phyloP scores from a whole-genome alignment of 2,797 vertebrate genomes.

The Columba guinea region DNA sequence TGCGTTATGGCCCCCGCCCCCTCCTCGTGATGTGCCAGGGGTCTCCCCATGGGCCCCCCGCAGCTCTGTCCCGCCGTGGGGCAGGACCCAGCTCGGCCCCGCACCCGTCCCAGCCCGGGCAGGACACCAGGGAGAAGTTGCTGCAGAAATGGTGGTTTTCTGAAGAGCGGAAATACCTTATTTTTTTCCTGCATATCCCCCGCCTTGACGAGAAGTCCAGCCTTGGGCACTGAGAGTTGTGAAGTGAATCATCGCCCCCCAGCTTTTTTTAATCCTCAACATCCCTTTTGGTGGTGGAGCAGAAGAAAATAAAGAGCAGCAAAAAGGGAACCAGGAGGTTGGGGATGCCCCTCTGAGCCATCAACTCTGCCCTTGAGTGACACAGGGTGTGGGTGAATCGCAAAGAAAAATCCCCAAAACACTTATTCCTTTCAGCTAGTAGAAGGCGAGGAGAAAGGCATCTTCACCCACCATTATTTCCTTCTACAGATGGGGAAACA shows the following conservation, averaged over 20 bases:
- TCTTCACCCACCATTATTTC: neutral
- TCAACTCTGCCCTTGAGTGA: neutral
- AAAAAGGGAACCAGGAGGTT: neutral
- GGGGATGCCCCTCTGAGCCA: neutral
- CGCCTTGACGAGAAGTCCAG: neutral
- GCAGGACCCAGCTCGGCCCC: neutral
- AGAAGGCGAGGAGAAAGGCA: neutral
- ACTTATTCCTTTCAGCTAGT: neutral
- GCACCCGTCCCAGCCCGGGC: neutral
- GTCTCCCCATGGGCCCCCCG: neutral
- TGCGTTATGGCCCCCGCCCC: conserved; percentile 29
- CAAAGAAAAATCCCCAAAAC: fast-evolving
- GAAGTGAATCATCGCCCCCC: neutral
- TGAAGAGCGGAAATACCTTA: fast-evolving
- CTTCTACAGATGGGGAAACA: neutral
- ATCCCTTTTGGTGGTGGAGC: neutral
- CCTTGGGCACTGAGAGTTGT: neutral
- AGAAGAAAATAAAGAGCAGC: neutral
- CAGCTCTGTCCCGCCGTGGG: fast-evolving
- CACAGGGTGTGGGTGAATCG: fast-evolving
- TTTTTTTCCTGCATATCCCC: neutral
- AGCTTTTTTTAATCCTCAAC: neutral
- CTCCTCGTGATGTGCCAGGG: neutral
- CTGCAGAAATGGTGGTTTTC: neutral
- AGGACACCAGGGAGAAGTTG: neutral